Evolutionary conservation across 2,113 vertebrate species (phyloP).

Genomic region (Empidonax traillii): DNA sequence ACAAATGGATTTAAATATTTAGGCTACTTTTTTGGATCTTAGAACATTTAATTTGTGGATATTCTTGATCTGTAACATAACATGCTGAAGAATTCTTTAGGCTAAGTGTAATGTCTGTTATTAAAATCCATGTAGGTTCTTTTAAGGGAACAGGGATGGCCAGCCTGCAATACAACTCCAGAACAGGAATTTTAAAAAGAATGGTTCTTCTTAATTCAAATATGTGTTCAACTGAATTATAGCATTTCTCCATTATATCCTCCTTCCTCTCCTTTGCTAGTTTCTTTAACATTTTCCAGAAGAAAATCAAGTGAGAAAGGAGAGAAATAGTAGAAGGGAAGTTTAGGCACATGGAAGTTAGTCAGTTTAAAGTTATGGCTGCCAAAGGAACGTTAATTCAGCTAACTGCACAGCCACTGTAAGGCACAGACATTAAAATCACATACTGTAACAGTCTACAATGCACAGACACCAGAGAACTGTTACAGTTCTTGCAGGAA

Average conservation of each 20-base stretch:
- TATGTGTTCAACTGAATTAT: neutral
- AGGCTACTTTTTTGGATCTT: neutral
- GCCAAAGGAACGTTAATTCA: neutral
- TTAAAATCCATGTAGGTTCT: neutral
- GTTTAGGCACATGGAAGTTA: neutral
- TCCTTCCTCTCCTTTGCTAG: neutral
- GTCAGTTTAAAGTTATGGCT: neutral
- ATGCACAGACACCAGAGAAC: neutral
- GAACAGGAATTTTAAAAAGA: neutral
- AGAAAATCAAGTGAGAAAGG: neutral
- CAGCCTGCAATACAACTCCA: neutral
- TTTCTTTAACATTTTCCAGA: neutral
- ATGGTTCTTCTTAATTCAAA: neutral
- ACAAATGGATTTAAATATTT: neutral
- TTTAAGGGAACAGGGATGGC: neutral
- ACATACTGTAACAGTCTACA: neutral
- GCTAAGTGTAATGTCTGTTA: neutral
- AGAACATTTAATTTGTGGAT: neutral
- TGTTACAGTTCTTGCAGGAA: neutral
- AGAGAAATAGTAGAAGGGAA: neutral
- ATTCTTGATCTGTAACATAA: neutral
- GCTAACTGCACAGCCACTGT: neutral
- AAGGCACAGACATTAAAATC: neutral
- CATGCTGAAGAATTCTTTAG: neutral
- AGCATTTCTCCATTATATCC: neutral